Base-by-base conservation (phyloP, 2,888 invertebrate genomes). In the Colletes collaris region DNA sequence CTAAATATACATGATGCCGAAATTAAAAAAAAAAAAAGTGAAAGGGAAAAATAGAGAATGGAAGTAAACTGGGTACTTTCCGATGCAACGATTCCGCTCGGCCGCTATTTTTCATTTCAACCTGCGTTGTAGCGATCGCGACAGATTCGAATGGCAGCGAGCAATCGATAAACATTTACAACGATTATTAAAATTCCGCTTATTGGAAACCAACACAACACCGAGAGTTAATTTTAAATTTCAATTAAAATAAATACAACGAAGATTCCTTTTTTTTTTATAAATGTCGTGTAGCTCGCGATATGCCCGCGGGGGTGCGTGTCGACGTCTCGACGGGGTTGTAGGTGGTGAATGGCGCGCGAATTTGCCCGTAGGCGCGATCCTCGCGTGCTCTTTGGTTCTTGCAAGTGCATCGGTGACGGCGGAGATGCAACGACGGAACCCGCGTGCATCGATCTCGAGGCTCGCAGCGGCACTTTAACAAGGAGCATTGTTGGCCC, bases 401-500 rank as follows among this genome's bases (percentile, higher is more conserved):
- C 77, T 77, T 79, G 68, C 5, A 50, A 56, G 44, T 65, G 50
- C 59, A 65, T 69, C 16, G 69, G 49, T 60, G 69, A 66, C 64
- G 6, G 62, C 60, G 37, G 63, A 49, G 49, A 40, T 4, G 63
- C 67, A 50, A 27, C 49, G 40, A 58, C 58, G 79, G 66, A 60
- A 68, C 16, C 49, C 16, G 72, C 35, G 71, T 64, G 67, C 81
- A 68, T 79, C 75, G 70, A 69, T 75, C 73, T 78, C 64, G 56
- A 49, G 40, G 79, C 63, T 77, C 74, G 67, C n/a, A 63, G 59
- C 62, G 60, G 72, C 65, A 63, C 74, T 81, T 73, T 86, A 86
- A 86, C 86, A 86, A 86, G 83, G 69, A 73, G 83, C 74, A 86
- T 84, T 86, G 83, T 86, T 77, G 78, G 37, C 70, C 7, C 60